A percentile compares a stretch with the other conserved stretches of the same genome.
Evolutionary conservation across 2,888 invertebrate species (phyloP).

Genomic region (Hyles lineata): DNA sequence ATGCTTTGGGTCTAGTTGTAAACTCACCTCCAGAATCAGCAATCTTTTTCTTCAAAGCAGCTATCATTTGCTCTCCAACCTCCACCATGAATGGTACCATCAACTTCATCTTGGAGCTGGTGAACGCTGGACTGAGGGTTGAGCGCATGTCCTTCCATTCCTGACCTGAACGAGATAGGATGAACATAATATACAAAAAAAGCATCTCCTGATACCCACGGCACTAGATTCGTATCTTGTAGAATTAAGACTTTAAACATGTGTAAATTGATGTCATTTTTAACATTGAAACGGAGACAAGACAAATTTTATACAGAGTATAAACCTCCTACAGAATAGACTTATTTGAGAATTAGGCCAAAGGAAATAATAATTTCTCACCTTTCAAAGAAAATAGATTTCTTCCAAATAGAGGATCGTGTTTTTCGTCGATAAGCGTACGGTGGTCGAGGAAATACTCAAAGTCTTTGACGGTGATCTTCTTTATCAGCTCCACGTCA

Average conservation of each 20-base stretch:
- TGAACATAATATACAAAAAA: too few relatives aligned
- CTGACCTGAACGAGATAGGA: constrained; percentile 48
- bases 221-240: too few relatives aligned
- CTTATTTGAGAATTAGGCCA: too few relatives aligned
- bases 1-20: neutral
- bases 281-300: too few relatives aligned
- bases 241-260: too few relatives aligned
- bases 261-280: too few relatives aligned
- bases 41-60: constrained; percentile 48
- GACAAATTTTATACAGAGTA: too few relatives aligned
- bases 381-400: constrained; percentile 74
- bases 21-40: constrained; percentile 34
- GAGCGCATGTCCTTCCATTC: constrained; percentile 71
- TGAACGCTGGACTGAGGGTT: constrained; percentile 75
- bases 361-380: neutral
- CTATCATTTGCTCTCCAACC: constrained; percentile 60
- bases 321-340: too few relatives aligned
- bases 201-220: too few relatives aligned
- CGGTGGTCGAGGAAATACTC: constrained; percentile 79
- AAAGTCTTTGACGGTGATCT: constrained; percentile 78
- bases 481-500: constrained; percentile 76
- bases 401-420: constrained; percentile 77
- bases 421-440: constrained; percentile 54
- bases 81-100: constrained; percentile 72
- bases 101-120: constrained; percentile 75